Evolutionary conservation across 2,888 invertebrate species (phyloP).

Genomic region (Lypha dubia): DNA sequence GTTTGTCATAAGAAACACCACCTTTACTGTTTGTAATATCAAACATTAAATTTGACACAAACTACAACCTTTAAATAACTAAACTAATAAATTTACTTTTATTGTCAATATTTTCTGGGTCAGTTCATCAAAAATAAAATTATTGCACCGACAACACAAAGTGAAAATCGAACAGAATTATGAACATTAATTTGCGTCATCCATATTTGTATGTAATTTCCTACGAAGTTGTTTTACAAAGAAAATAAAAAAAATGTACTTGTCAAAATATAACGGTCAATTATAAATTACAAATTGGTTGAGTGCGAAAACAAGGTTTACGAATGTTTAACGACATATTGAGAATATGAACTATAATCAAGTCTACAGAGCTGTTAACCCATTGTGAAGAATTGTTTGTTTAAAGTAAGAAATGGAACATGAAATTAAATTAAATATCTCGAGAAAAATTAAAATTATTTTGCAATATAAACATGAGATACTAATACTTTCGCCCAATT

Average conservation of each 20-base stretch:
- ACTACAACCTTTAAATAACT: too few relatives aligned
- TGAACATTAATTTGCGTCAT: constrained; percentile 16
- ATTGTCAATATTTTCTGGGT: not conserved
- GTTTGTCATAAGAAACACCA: not conserved
- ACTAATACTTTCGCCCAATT: too few relatives aligned
- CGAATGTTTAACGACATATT: constrained; percentile 40
- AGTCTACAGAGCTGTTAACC: constrained; percentile 19
- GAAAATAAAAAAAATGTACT: not conserved
- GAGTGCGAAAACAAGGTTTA: constrained; percentile 6
- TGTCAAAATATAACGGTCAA: constrained; percentile 49
- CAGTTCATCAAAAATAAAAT: not conserved
- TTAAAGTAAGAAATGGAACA: too few relatives aligned
- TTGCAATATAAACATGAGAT: too few relatives aligned
- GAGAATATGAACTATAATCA: constrained; percentile 16
- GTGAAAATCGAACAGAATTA: constrained; percentile 3
- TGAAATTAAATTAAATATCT: too few relatives aligned
- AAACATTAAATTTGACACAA: not conserved
- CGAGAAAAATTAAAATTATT: too few relatives aligned
- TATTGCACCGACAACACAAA: not conserved
- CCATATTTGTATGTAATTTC: constrained; percentile 21
- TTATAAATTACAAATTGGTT: constrained; percentile 30
- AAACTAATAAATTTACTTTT: not conserved
- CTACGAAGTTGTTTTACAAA: not conserved
- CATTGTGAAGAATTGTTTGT: not conserved
- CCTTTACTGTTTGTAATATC: not conserved